Conservation (phyloP, 2,113 vertebrate genomes). For the Bufo gargarizans region DNA sequence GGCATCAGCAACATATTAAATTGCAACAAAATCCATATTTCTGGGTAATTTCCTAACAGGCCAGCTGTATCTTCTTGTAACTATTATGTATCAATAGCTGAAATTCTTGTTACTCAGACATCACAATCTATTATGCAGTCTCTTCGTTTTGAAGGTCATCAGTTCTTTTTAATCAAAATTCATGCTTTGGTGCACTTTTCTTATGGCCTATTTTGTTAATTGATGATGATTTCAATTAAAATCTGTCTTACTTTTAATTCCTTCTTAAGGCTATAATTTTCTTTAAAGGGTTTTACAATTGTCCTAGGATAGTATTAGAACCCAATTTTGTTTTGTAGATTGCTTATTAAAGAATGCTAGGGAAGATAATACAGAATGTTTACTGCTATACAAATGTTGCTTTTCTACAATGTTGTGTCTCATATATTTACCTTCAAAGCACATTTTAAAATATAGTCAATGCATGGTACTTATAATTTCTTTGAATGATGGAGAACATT, state of each 20-base stretch:
- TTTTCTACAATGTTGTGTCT: not conserved
- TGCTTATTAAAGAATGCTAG: constrained; percentile 3
- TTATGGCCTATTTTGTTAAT: constrained; percentile 77
- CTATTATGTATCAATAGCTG: not conserved
- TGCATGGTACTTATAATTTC: too few species aligned
- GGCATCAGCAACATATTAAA: not conserved
- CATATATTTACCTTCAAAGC: too few species aligned
- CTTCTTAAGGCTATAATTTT: constrained; percentile 77
- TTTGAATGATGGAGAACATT: too few species aligned
- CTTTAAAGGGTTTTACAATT: constrained; percentile 71
- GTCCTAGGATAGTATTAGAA: constrained; percentile 49
- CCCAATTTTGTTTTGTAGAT: constrained; percentile 43
- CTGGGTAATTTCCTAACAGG: not conserved
- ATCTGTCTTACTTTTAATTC: constrained; percentile 79
- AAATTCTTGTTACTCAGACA: constrained; percentile 8
- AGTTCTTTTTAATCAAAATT: constrained; percentile 79
- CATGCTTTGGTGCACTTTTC: constrained; percentile 73
- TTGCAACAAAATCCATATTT: not conserved
- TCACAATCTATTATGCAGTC: constrained; percentile 40
- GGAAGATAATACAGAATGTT: constrained; percentile 3
- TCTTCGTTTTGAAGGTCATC: constrained; percentile 52
- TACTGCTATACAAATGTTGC: not conserved
- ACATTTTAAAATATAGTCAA: too few species aligned
- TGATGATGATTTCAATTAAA: constrained; percentile 84
- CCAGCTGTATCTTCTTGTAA: not conserved